Evolutionary conservation across 2,888 invertebrate genomes (phyloP).

Genomic region (Himalopsyche anomala): DNA sequence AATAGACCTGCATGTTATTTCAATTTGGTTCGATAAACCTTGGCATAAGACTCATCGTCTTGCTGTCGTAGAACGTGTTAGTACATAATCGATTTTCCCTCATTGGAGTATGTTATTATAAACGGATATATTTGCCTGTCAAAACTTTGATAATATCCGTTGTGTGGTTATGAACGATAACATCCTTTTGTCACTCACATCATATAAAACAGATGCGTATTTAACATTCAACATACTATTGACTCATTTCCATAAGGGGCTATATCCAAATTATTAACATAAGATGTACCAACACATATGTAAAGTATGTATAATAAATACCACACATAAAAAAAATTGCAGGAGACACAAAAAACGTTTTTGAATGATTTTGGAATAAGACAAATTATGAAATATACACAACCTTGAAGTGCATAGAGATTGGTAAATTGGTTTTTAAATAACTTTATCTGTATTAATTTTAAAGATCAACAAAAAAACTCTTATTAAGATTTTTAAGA

Average conservation of each 20-base stretch:
- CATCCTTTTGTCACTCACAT: slow-evolving; percentile 30
- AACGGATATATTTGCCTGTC: neutral
- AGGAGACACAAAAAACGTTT: too few relatives aligned
- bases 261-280: neutral
- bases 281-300: too few relatives aligned
- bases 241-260: neutral
- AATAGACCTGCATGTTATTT: neutral
- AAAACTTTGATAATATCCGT: slow-evolving; percentile 34
- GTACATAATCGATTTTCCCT: neutral
- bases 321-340: too few relatives aligned
- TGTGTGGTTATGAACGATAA: slow-evolving; percentile 10
- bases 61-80: neutral
- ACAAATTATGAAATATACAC: too few relatives aligned
- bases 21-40: neutral
- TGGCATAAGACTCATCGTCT: neutral
- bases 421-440: too few relatives aligned
- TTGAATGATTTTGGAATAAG: too few relatives aligned
- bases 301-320: too few relatives aligned
- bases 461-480: too few relatives aligned
- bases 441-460: too few relatives aligned
- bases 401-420: too few relatives aligned
- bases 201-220: neutral
- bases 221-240: neutral
- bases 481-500: too few relatives aligned
- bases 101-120: slow-evolving; percentile 1